These are phyloP conservation scores for Macrostomum cliftonense DNA, from an alignment of 2,888 invertebrate genomes.

Conservation along the genomic window DNA sequence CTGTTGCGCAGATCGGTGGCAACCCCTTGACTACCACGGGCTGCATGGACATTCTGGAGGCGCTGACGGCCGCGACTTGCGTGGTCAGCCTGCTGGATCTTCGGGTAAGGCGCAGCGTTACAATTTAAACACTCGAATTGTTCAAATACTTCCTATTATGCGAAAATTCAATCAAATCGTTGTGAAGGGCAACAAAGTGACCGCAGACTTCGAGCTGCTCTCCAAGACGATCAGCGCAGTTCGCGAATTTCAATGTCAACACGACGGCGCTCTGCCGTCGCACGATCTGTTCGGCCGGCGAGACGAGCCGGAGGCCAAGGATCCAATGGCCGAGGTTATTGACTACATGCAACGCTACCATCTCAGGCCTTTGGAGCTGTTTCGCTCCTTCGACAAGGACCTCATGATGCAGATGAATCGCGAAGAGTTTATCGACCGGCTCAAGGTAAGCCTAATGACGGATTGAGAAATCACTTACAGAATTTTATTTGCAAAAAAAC, in stretches of 20 bases:
- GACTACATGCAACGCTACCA: constrained; percentile 19
- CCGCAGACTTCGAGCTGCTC: too few relatives aligned
- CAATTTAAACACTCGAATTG: too few relatives aligned
- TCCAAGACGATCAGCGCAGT: too few relatives aligned
- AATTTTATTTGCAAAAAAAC: too few relatives aligned
- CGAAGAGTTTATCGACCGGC: constrained; percentile 18
- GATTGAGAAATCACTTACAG: too few relatives aligned
- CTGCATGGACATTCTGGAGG: constrained; percentile 22
- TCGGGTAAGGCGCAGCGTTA: constrained; percentile 13
- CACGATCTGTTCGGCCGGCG: too few relatives aligned
- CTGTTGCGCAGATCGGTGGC: constrained; percentile 17
- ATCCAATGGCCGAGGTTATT: constrained; percentile 22
- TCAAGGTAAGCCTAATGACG: constrained; percentile 16
- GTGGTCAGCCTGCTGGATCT: constrained; percentile 19
- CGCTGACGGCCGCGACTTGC: constrained; percentile 13
- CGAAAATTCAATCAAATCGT: too few relatives aligned
- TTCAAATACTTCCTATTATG: too few relatives aligned
- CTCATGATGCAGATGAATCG: constrained; percentile 16
- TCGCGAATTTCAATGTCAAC: too few relatives aligned
- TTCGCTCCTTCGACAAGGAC: constrained; percentile 21
- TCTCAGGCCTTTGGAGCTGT: constrained; percentile 21
- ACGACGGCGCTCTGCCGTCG: too few relatives aligned
- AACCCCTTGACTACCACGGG: constrained; percentile 27
- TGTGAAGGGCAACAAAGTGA: too few relatives aligned
- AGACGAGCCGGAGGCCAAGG: constrained; percentile 10